Base-by-base conservation (phyloP, 1,140 invertebrate genomes). In the Scaptomyza graminum region DNA sequence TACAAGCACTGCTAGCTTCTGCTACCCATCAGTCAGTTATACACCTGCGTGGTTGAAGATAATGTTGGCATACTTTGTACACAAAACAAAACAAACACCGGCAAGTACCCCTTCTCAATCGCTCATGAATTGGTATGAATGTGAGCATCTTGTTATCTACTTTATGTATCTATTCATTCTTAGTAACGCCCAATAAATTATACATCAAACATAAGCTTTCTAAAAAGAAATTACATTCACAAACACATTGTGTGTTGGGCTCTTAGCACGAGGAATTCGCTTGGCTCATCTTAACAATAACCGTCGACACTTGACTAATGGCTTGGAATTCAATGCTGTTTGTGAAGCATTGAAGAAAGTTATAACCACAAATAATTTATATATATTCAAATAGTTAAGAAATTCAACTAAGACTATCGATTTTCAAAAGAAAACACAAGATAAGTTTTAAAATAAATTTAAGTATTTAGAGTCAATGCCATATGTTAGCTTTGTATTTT, bases 111-210 rank as follows among this genome's bases (percentile, higher is more conserved):
- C 44, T 34, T 8, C 8, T 31, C 31, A 56, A 46, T 18, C 47
- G 49, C 44, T 31, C 51, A 54, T 56, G 44, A 41, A 41, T 31
- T 9, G 34, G n/a, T 34, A 11, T 39, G 12, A 25, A 7, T 34
- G 46, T 55, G 51, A 60, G 64, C 64, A 43, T 67, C 55, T 41
- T 50, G 54, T 55, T 59, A 66, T 71, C 68, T 71, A 41, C 67
- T 57, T 57, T 70, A 70, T 65, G 67, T 57, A 70, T 65, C 62
- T 71, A 59, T 66, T 71, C 68, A 66, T 71, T 71, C 62, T 66
- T 56, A 59, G 74, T 79, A 82, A 78, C 79, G 79, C 83, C 79
- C 81, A 87, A 87, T 87, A 88, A 87, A 88, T 83, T 87, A 88
- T 87, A 83, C 76, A 76, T 66, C 59, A 61, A 61, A 63, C 51